Conservation (phyloP, 2,888 invertebrate genomes). For the Ectropis crepuscularia region DNA sequence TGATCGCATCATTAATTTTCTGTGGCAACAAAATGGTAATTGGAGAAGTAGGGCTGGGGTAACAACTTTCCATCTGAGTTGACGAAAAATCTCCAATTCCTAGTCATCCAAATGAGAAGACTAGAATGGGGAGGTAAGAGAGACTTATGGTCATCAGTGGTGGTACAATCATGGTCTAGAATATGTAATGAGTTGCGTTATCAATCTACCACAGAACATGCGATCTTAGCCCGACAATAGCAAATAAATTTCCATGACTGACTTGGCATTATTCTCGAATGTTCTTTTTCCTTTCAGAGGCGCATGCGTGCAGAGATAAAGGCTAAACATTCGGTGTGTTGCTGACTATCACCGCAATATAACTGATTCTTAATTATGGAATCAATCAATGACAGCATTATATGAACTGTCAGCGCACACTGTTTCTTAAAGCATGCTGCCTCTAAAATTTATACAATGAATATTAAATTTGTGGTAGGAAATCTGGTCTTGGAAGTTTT, state of each 20-base stretch:
- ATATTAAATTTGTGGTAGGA: constrained; percentile 15
- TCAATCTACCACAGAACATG: constrained; percentile 49
- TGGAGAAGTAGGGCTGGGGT: constrained; percentile 6
- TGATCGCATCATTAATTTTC: constrained; percentile 13
- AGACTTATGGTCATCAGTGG: too few relatives aligned
- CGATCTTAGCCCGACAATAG: constrained; percentile 61
- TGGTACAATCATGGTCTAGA: too few relatives aligned
- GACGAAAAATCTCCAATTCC: neutral
- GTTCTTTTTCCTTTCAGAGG: constrained; percentile 84
- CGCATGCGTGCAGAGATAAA: constrained; percentile 83
- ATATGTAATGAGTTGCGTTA: constrained; percentile 28
- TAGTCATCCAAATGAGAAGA: too few relatives aligned
- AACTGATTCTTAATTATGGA: constrained; percentile 55
- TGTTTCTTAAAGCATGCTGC: constrained; percentile 80
- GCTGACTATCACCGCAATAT: constrained; percentile 65
- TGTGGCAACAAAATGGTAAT: neutral
- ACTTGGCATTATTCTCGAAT: constrained; percentile 82
- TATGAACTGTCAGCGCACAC: constrained; percentile 78
- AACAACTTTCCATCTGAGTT: constrained; percentile 13
- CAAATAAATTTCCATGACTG: constrained; percentile 82
- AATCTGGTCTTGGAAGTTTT: constrained; percentile 5
- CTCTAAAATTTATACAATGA: constrained; percentile 57
- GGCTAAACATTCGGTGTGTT: constrained; percentile 81
- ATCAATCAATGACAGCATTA: constrained; percentile 60
- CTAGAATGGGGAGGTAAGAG: too few relatives aligned